phyloP scores from a whole-genome alignment of 2,797 vertebrate genomes.

The Coccyzus lansbergi region DNA sequence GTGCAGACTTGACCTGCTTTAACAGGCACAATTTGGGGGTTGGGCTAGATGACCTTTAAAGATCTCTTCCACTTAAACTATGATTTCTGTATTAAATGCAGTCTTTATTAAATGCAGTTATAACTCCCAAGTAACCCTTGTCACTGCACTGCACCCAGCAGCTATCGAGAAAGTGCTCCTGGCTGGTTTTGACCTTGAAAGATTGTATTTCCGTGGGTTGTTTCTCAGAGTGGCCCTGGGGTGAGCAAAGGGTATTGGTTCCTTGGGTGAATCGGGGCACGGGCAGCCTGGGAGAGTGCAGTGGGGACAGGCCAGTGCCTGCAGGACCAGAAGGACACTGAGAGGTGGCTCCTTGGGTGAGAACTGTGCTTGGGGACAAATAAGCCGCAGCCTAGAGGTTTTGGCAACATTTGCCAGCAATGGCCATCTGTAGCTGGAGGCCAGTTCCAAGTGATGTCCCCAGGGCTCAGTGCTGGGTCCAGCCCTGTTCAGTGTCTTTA shows the following conservation, averaged over 20 bases:
- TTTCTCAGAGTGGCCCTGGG: neutral
- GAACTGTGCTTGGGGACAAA: neutral
- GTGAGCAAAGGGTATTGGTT: fast-evolving
- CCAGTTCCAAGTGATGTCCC: no score
- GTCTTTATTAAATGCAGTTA: neutral
- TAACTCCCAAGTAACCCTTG: neutral
- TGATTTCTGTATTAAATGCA: fast-evolving
- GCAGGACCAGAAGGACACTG: neutral
- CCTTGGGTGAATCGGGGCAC: fast-evolving
- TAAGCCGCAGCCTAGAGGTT: neutral
- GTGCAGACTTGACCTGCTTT: neutral
- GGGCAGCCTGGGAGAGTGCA: neutral
- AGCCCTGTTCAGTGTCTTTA: no score
- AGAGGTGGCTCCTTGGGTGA: neutral
- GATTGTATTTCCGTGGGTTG: neutral
- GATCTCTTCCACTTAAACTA: neutral
- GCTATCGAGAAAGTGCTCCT: neutral
- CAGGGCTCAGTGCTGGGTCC: no score
- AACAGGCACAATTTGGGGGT: neutral
- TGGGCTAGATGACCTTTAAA: neutral
- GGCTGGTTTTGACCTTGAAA: neutral
- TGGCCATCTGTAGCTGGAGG: no score
- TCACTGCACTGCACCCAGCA: neutral
- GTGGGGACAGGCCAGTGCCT: neutral
- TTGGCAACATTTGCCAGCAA: neutral